Evolutionary conservation across 2,888 invertebrate genomes (phyloP), one percentile per base, ranked within the genome.

Genomic region (Eupithecia vulgata): DNA sequence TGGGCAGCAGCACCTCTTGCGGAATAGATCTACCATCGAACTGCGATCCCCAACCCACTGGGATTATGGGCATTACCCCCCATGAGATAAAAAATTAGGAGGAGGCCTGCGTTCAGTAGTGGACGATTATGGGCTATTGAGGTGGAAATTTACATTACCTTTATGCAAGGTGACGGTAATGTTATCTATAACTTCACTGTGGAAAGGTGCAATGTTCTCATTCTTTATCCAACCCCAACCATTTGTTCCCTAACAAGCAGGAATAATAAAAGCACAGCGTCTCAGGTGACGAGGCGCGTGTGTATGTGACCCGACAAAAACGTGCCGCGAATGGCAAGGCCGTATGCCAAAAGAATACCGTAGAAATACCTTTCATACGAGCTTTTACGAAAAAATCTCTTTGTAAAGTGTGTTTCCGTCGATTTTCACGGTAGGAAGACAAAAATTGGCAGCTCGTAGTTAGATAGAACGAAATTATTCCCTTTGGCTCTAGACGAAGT

Each of bases 381-480:
- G 83, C 83, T 85, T 86, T 86, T 82, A 81, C 81, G 71, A 79
- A 83, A 86, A 45, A 87, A 82, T 83, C 81, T 84, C 83, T 85
- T 89, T 88, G 87, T 88, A 81, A 83, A 78, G 82, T 83, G 84
- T 77, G 80, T 85, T 57, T 57, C 25, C 52, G 25, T 57, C 4
- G 52, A 57, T 57, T 21, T 57, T 57, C 52, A 57, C 12, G 12
- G 21, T 57, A 12, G 25, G 25, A 25, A 52, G 21, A n/a, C n/a
- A 48, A 21, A 21, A 52, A 52, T 52, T 4, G 21, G 52, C 21
- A 21, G 4, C 21, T 1, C 21, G 21, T 52, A 48, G 4, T 21
- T 52, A 21, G 21, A 52, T 2, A 21, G 21, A 10, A 21, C 52
- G 4, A 7, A n/a, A 8, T 48, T 2, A n/a, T 48, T 48, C 21